Evolutionary conservation across 2,888 invertebrate species (phyloP).

Genomic region (Helicoverpa assulta): DNA sequence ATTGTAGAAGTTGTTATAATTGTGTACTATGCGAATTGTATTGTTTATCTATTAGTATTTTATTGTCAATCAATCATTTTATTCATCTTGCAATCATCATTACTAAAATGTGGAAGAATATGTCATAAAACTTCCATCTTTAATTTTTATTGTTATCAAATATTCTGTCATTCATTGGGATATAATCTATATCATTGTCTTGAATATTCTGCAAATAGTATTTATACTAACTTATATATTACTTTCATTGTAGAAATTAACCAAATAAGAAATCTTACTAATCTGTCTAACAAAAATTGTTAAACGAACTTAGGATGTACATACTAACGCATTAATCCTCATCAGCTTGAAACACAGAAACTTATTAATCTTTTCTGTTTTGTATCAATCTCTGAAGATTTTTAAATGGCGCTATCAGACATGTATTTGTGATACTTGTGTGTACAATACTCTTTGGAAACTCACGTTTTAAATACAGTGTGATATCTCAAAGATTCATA

Average conservation of each 20-base stretch:
- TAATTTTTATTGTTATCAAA: neutral
- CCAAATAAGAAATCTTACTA: slow-evolving; percentile 16
- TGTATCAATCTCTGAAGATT: neutral
- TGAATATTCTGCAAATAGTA: neutral
- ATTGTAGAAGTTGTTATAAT: neutral
- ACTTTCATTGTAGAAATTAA: slow-evolving; percentile 10
- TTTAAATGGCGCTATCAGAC: neutral
- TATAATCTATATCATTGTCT: neutral
- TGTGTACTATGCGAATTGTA: slow-evolving; percentile 13
- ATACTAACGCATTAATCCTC: slow-evolving; percentile 2
- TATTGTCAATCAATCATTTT: slow-evolving; percentile 27
- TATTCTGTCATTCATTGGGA: neutral
- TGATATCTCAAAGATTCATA: neutral
- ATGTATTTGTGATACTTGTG: no score
- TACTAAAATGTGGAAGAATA: neutral
- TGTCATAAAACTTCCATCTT: neutral
- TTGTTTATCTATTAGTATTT: neutral
- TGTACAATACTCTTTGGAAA: neutral
- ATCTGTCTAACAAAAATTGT: slow-evolving; percentile 16
- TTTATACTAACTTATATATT: slow-evolving; percentile 8
- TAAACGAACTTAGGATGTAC: neutral
- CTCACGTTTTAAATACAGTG: neutral
- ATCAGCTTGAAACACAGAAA: slow-evolving; percentile 12
- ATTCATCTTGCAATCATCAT: neutral
- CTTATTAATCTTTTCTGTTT: slow-evolving; percentile 51